Evolutionary conservation across 2,797 vertebrate genomes (phyloP).

Genomic region (Sebastes variabilis): DNA sequence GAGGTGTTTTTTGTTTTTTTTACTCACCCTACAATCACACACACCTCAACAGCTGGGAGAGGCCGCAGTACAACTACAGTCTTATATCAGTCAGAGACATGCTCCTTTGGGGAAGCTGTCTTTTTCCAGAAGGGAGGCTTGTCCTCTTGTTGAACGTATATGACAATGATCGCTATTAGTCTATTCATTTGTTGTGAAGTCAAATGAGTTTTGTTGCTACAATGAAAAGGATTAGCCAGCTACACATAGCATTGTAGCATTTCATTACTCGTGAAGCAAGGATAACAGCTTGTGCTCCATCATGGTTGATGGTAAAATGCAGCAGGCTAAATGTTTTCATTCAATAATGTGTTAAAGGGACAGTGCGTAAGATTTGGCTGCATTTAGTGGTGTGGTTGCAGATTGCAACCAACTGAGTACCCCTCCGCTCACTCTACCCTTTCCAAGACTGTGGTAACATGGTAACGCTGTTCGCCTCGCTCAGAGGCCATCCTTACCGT

Average conservation of each 20-base stretch:
- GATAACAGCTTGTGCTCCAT: too few species aligned
- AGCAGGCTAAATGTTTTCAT: not conserved
- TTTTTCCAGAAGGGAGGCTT: not conserved
- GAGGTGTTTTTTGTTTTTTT: conserved; percentile 13
- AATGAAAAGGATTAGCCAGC: not conserved
- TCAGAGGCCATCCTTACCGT: too few species aligned
- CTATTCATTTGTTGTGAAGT: not conserved
- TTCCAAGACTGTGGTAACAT: too few species aligned
- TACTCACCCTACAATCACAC: conserved; percentile 12
- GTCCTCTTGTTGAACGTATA: not conserved
- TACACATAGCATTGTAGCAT: not conserved
- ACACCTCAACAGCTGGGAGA: conserved; percentile 30
- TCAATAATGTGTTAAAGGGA: not conserved
- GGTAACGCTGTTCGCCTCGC: too few species aligned
- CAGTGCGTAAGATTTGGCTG: too few species aligned
- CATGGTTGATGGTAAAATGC: not conserved
- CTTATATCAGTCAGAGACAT: conserved; percentile 15
- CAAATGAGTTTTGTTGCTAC: not conserved
- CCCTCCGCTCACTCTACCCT: too few species aligned
- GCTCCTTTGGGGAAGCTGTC: not conserved
- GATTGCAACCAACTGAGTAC: too few species aligned
- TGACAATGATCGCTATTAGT: not conserved
- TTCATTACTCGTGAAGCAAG: not conserved
- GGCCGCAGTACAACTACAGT: conserved; percentile 17
- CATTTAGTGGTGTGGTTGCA: too few species aligned